phyloP scores from a whole-genome alignment of 2,797 vertebrate species.

The Monodelphis domestica region DNA sequence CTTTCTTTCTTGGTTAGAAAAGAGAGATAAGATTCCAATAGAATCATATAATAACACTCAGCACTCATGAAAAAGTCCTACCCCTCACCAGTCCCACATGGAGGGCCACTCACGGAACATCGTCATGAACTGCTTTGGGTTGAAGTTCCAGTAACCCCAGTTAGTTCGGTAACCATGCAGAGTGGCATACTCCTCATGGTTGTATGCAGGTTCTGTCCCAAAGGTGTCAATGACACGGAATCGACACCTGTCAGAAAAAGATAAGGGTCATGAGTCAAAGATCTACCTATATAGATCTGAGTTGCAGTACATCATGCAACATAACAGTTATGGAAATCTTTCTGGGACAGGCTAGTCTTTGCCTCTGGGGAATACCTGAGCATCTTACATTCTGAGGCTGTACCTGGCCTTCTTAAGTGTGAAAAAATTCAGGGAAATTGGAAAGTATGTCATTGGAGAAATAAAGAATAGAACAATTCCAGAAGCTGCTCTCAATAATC shows the following conservation, averaged over 20 bases:
- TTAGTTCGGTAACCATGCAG: slow-evolving; percentile 95
- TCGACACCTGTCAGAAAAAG: slow-evolving; percentile 89
- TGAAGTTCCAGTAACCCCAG: slow-evolving; percentile 99
- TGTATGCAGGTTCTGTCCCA: slow-evolving; percentile 96
- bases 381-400: fast-evolving
- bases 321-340: not conserved
- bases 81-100: fast-evolving
- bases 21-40: fast-evolving
- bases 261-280: not conserved
- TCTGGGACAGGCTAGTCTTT: not conserved
- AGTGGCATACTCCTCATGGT: slow-evolving; percentile 96
- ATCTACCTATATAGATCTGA: not conserved
- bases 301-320: too few relatives aligned
- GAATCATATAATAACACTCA: not conserved
- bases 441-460: not conserved
- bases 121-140: slow-evolving; percentile 97
- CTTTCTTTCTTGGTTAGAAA: not conserved
- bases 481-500: not conserved
- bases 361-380: not conserved
- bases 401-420: not conserved
- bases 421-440: not conserved
- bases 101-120: slow-evolving; percentile 94
- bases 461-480: not conserved
- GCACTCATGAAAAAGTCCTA: not conserved
- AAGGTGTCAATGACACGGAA: slow-evolving; percentile 97